Percentiles rank a stretch among this genome's conserved stretches.
Conservation (phyloP, 2,888 invertebrate genomes). For the Myathropa florea region DNA sequence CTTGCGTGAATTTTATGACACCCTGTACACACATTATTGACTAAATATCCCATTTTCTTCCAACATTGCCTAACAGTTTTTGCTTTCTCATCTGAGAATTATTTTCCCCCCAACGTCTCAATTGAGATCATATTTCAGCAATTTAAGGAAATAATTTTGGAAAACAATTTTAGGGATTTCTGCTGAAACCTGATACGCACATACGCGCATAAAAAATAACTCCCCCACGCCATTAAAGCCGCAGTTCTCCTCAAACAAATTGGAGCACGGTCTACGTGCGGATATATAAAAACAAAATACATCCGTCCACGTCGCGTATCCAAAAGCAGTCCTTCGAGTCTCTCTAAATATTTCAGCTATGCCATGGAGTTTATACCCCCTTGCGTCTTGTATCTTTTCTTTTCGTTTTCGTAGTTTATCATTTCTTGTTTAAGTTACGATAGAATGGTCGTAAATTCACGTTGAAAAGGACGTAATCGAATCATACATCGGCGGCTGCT, state of each 20-base stretch:
- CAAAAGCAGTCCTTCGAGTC: not conserved
- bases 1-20: too few species aligned
- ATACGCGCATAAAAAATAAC: not conserved
- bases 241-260: not conserved
- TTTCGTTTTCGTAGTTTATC: not conserved
- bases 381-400: not conserved
- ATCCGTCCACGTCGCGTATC: not conserved
- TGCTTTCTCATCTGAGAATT: not conserved
- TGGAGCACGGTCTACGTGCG: not conserved
- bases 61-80: too few species aligned
- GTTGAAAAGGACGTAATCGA: not conserved
- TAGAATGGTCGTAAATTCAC: not conserved
- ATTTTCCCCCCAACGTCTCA: not conserved
- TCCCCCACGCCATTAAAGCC: not conserved
- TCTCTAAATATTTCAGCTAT: not conserved
- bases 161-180: not conserved
- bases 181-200: not conserved
- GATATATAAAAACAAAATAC: not conserved
- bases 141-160: not conserved
- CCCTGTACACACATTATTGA: too few species aligned
- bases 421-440: not conserved
- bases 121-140: not conserved
- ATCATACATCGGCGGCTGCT: not conserved
- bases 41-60: too few species aligned
- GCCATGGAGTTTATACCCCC: not conserved